Conservation (phyloP, 2,888 invertebrate species). For the Eueremaeus valkanovi region DNA sequence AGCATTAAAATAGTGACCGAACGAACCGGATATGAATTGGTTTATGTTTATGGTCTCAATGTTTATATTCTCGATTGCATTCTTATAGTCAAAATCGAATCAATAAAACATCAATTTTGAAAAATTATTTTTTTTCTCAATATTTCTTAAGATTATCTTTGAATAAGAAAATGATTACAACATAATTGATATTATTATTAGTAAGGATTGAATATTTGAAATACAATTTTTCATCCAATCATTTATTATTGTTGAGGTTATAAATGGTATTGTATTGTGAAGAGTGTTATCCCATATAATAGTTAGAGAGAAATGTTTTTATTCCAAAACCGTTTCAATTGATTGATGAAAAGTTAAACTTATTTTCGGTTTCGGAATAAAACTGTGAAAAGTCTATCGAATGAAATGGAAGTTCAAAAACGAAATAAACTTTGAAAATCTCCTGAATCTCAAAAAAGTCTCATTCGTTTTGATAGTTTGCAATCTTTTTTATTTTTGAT, state of each 20-base stretch:
- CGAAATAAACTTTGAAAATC: not conserved
- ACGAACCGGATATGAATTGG: too few species aligned
- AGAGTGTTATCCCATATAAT: not conserved
- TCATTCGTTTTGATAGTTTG: slow-evolving; percentile 1
- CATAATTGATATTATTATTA: not conserved
- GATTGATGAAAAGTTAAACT: slow-evolving; percentile 1
- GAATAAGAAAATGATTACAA: slow-evolving; percentile 5
- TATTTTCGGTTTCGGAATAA: not conserved
- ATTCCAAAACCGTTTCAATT: not conserved
- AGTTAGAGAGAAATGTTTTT: not conserved
- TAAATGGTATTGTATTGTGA: not conserved
- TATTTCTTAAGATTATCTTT: too few species aligned
- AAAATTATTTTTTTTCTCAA: too few species aligned
- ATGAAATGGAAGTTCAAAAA: not conserved
- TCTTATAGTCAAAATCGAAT: not conserved
- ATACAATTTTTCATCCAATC: not conserved
- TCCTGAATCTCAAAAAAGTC: not conserved
- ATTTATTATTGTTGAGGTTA: not conserved
- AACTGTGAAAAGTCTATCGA: not conserved
- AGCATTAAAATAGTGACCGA: too few species aligned
- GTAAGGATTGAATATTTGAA: slow-evolving; percentile 13
- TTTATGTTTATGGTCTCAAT: too few species aligned
- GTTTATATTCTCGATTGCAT: not conserved
- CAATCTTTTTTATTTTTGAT: slow-evolving; percentile 22
- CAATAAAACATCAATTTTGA: not conserved